Evolutionary conservation across 1,140 invertebrate genomes (phyloP), one percentile per base, ranked within the genome.

Genomic region (Neoseiulus cucumeris): DNA sequence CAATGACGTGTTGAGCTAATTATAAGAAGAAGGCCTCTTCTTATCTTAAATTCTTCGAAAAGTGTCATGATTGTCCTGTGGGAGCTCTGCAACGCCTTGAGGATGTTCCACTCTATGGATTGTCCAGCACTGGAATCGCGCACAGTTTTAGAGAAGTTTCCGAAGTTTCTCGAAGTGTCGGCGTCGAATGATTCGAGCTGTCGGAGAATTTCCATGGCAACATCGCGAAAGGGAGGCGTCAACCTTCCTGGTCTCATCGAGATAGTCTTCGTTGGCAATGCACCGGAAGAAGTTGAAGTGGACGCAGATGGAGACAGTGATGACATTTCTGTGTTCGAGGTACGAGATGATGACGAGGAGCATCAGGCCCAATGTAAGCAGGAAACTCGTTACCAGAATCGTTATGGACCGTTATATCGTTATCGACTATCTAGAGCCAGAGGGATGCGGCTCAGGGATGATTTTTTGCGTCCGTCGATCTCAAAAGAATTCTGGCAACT

Each of bases 141-240:
- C 55, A 72, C 69, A 44, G 72, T 71, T 9, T 73, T 42, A 64
- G 71, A 74, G 5, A 71, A 55, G 14, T 59, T 59, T 7, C 22
- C 64, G 55, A 65, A 64, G 7, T 30, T 22, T 18, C 33, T 39
- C 9, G 4, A 6, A 6, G 4, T 39, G 4, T 64, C 59, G 30
- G 44, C 64, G 2, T n/a, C 14, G 33, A 65, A 66, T 30, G 68
- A 29, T 70, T 78, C 80, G 30, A 92, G 73, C 45, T 80, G 77
- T 0, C 82, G 76, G 42, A 87, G 79, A 20, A 92, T 72, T 55
- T 83, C 76, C 17, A 75, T 68, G 0, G 82, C 74, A 0, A 91
- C 82, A 72, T 82, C 79, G 65, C 85, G 82, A 89, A 42, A 93
- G 80, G 73, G 92, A 93, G 0, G 87, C 88, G 71, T 94, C 90